These are phyloP conservation scores for Enteromius unitaeniatus DNA, from an alignment of 2,797 vertebrate species.

Conservation along the genomic window DNA sequence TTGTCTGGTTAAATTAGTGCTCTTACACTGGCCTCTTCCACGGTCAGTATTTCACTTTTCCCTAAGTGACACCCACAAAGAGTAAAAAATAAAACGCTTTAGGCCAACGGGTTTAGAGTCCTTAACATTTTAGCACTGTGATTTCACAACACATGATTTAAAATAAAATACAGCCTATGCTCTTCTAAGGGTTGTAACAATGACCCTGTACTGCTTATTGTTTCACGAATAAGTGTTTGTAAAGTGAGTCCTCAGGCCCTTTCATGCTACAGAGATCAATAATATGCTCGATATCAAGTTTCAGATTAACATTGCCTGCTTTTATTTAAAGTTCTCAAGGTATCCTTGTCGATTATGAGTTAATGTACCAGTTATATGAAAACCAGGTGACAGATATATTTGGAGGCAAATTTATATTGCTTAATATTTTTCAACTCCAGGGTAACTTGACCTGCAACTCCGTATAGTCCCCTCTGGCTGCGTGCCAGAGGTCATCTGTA, in stretches of 20 bases:
- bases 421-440: background rate
- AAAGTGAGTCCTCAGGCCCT: slow-evolving; percentile 21
- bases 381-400: slow-evolving; percentile 1
- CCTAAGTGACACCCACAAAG: slow-evolving; percentile 52
- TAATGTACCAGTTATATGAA: background rate
- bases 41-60: slow-evolving; percentile 57
- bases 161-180: slow-evolving; percentile 4
- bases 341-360: background rate
- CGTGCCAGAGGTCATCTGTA: slow-evolving; percentile 58
- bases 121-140: slow-evolving; percentile 32
- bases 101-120: slow-evolving; percentile 47
- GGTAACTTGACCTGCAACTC: slow-evolving; percentile 13
- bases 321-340: background rate
- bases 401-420: background rate
- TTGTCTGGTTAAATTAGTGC: slow-evolving; percentile 56
- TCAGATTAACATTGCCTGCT: slow-evolving; percentile 24
- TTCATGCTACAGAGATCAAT: slow-evolving; percentile 32
- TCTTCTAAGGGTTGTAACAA: slow-evolving; percentile 9
- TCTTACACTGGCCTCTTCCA: slow-evolving; percentile 49
- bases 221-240: slow-evolving; percentile 26
- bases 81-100: slow-evolving; percentile 24
- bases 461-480: slow-evolving; percentile 16
- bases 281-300: slow-evolving; percentile 8
- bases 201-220: background rate
- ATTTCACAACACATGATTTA: slow-evolving; percentile 20